Percentiles rank a stretch among this genome's conserved stretches.
These are phyloP conservation scores for Penaeus japonicus DNA, from an alignment of 1,140 invertebrate genomes.

Conservation along the genomic window DNA sequence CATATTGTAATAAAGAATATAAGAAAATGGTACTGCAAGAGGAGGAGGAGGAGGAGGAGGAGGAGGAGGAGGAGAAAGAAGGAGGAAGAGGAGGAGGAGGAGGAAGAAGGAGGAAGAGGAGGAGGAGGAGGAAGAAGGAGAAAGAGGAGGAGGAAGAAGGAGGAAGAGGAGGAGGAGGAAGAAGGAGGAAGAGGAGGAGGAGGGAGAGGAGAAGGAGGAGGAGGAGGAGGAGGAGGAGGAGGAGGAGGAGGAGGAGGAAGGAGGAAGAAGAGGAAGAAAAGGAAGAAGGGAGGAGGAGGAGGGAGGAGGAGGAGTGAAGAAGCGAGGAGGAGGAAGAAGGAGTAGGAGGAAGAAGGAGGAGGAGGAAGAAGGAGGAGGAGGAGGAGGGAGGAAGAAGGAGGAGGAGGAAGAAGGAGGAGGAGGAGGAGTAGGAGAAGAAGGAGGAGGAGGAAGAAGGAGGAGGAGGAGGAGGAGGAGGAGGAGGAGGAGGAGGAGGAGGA, in stretches of 20 bases:
- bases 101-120: neutral
- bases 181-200: neutral
- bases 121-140: neutral
- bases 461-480: neutral
- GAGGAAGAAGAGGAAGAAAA: neutral
- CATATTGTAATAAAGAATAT: neutral
- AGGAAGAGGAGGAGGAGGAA: neutral
- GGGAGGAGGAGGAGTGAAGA: neutral
- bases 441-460: neutral
- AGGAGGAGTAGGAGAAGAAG: neutral
- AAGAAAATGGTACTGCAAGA: neutral
- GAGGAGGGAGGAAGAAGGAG: neutral
- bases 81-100: neutral
- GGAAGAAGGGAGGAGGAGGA: neutral
- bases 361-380: too few relatives aligned
- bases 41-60: neutral
- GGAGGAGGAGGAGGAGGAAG: neutral
- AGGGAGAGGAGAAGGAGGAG: neutral
- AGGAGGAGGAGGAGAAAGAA: too few relatives aligned
- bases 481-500: neutral
- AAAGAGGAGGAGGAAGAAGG: neutral
- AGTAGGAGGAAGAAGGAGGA: neutral
- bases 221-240: neutral
- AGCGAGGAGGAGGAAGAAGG: neutral
- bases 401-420: neutral